A percentile compares a stretch with the other conserved stretches of the same genome.
phyloP scores from a whole-genome alignment of 2,888 invertebrate species.

The Eristalis tenax region DNA sequence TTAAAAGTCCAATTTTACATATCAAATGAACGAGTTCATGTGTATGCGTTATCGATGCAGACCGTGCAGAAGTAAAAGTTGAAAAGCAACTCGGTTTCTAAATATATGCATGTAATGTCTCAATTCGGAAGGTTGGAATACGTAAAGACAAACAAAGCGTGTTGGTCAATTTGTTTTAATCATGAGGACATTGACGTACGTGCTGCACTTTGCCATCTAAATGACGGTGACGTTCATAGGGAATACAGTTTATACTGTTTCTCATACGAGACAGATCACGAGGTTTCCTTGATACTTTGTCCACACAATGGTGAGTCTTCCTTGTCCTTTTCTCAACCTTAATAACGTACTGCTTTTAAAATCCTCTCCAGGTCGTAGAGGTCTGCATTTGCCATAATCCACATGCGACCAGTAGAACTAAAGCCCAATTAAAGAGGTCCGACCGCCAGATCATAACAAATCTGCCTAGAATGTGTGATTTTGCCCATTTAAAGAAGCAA shows the following conservation, averaged over 20 bases:
- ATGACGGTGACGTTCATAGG: background rate
- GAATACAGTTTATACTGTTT: background rate
- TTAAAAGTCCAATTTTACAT: background rate
- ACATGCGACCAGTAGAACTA: background rate
- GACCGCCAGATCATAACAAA: background rate
- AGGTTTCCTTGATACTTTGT: no score
- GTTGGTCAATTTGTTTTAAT: background rate
- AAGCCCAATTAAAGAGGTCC: background rate
- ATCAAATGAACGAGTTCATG: background rate
- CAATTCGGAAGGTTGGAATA: slow-evolving; percentile 24
- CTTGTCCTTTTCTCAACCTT: no score
- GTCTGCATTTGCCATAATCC: background rate
- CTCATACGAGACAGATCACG: no score
- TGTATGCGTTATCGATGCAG: background rate
- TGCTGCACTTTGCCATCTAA: background rate
- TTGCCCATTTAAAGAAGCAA: background rate
- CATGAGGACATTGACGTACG: background rate
- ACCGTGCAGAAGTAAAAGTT: slow-evolving; percentile 20
- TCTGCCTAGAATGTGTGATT: background rate
- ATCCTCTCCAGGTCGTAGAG: no score
- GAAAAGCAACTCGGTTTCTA: slow-evolving; percentile 8
- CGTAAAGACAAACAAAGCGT: slow-evolving; percentile 1
- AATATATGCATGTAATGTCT: slow-evolving; percentile 1
- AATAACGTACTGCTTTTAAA: no score
- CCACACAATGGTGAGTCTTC: no score